Evolutionary conservation across 2,888 invertebrate genomes (phyloP).

Genomic region (Oconnorella tubifera): DNA sequence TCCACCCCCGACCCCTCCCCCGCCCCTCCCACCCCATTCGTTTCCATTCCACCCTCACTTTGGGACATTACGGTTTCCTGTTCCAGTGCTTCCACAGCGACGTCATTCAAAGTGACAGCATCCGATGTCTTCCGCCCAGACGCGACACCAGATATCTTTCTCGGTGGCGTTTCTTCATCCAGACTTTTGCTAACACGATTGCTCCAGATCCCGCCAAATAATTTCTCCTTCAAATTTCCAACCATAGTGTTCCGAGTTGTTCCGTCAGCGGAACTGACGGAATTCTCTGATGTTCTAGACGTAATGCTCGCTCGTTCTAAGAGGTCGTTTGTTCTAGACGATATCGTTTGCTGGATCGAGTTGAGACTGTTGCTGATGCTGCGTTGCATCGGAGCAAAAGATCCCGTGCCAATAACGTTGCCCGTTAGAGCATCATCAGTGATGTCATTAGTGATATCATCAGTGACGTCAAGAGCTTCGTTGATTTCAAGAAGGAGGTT

Average conservation of each 20-base stretch:
- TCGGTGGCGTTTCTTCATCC: not conserved
- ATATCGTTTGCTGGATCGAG: not conserved
- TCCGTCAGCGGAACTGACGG: too few relatives aligned
- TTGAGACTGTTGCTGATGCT: not conserved
- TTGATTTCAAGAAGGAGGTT: conserved; percentile 43
- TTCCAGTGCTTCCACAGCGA: not conserved
- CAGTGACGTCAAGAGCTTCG: conserved; percentile 28
- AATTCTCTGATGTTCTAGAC: not conserved
- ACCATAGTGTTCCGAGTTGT: not conserved
- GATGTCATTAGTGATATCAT: too few relatives aligned
- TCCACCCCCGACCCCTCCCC: not conserved
- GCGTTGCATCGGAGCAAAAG: not conserved
- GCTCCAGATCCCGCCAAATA: not conserved
- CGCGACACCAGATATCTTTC: not conserved
- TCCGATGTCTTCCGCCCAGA: too few relatives aligned
- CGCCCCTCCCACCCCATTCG: not conserved
- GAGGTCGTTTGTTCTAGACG: not conserved
- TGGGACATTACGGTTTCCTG: not conserved
- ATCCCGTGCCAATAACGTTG: too few relatives aligned
- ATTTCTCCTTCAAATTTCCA: not conserved
- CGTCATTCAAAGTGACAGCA: not conserved
- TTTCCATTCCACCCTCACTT: not conserved
- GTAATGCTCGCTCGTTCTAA: not conserved
- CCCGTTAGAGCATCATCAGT: not conserved
- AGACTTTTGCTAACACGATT: not conserved